Evolutionary conservation across 1,140 invertebrate genomes (phyloP), one percentile per base, ranked within the genome.

Genomic region (Penaeus vannamei): DNA sequence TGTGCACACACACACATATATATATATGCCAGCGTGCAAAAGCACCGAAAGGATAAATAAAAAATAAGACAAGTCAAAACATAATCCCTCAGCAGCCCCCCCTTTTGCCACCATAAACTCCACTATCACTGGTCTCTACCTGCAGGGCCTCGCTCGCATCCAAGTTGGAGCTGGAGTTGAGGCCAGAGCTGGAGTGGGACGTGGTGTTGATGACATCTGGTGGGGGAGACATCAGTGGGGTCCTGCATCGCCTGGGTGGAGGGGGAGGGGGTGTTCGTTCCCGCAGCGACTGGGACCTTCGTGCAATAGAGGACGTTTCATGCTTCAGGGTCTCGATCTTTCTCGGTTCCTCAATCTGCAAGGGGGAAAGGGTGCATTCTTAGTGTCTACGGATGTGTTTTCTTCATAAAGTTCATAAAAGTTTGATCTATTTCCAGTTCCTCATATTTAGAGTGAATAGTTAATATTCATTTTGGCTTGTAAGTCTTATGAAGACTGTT

Each of bases 231-330:
- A 85, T 88, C 66, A 85, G 69, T 0, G 42, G 72, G 72, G 23
- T 76, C 7, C 42, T 76, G 72, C 72, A 76, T 36, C 42, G 72
- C 22, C 84, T 90, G 29, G 23, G 77, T 1, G 36, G 87, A 29
- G 46, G 80, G 26, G 61, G 76, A 29, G 23, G 69, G 20, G 60
- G 72, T n/a, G 61, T 85, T 26, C 62, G 87, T 80, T 89, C 61
- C 85, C 59, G 76, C 64, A 91, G 91, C 90, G 92, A 92, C 42
- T 92, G 92, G 53, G 79, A 42, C 26, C 79, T 46, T 23, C 32
- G 79, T 26, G 53, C 22, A 36, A 42, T 60, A 22, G 79, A 53
- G 20, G 53, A 20, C 12, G 5, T 46, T 17, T 81, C 26, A 20
- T 22, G 79, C 3, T 46, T 26, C 22, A 23, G 19, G 2, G 0